Percentiles rank a stretch among this genome's conserved stretches.
Evolutionary conservation across 2,113 vertebrate species (phyloP).

Genomic region (Ovis aries): DNA sequence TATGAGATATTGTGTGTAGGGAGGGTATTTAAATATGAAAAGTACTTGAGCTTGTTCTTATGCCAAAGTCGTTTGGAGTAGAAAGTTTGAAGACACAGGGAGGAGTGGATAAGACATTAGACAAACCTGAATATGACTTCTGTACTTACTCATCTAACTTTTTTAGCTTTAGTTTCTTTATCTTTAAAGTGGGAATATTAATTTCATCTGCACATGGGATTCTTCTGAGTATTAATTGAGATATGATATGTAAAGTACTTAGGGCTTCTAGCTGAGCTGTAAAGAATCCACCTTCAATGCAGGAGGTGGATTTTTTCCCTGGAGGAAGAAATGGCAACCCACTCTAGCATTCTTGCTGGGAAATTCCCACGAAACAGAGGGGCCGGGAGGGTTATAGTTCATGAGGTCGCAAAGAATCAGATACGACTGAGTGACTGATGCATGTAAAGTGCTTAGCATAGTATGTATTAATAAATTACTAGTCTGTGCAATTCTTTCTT

Average conservation of each 20-base stretch:
- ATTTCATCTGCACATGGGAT: background rate
- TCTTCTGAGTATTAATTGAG: background rate
- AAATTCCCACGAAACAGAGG: background rate
- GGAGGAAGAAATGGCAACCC: background rate
- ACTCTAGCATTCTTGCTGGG: background rate
- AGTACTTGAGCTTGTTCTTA: background rate
- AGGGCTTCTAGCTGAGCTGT: background rate
- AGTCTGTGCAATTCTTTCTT: background rate
- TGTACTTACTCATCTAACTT: background rate
- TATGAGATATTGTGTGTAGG: background rate
- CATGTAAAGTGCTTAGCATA: background rate
- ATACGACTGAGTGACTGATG: background rate
- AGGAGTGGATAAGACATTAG: background rate
- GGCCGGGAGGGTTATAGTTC: accelerated
- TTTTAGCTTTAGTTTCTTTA: background rate
- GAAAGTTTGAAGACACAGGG: background rate
- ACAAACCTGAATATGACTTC: background rate
- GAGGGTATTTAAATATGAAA: background rate
- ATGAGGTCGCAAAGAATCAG: background rate
- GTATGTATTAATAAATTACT: background rate
- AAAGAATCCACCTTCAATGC: background rate
- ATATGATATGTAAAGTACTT: background rate
- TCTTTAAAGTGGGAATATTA: background rate
- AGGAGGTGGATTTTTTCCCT: background rate
- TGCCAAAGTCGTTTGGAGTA: background rate